phyloP scores from a whole-genome alignment of 2,888 invertebrate species.

The Lingula anatina region DNA sequence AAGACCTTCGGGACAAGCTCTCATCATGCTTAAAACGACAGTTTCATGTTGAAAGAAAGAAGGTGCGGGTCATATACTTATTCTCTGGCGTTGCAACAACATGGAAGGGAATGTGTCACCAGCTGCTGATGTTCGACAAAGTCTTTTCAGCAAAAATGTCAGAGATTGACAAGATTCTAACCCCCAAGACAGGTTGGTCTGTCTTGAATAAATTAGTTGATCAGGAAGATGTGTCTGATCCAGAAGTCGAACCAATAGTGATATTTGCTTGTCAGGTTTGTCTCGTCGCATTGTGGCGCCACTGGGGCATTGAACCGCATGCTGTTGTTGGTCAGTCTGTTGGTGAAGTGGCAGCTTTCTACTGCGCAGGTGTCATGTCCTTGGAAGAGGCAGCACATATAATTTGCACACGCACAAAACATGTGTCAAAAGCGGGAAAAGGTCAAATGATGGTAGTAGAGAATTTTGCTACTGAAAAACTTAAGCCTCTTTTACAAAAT shows the following conservation, averaged over 20 bases:
- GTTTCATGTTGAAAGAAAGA: no score
- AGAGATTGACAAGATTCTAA: no score
- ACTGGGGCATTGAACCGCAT: conserved; percentile 3
- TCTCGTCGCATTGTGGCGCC: background rate
- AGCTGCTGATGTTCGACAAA: no score
- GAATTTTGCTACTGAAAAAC: background rate
- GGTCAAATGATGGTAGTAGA: conserved; percentile 5
- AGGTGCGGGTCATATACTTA: conserved; percentile 21
- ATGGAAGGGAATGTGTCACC: conserved; percentile 32
- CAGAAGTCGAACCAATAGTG: background rate
- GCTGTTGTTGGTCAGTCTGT: conserved; percentile 5
- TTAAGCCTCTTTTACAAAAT: no score
- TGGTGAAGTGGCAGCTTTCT: conserved; percentile 5
- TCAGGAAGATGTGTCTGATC: no score
- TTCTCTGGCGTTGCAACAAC: conserved; percentile 34
- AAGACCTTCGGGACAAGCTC: background rate
- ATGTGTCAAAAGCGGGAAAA: background rate
- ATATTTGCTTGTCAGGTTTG: conserved; percentile 5
- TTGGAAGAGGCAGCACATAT: background rate
- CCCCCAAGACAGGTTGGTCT: no score
- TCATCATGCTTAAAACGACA: background rate
- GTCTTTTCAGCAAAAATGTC: no score
- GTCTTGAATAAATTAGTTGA: no score
- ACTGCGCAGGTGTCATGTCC: background rate
- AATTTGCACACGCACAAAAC: background rate